Evolutionary conservation across 2,888 invertebrate genomes (phyloP).

Genomic region (Spodoptera exigua): DNA sequence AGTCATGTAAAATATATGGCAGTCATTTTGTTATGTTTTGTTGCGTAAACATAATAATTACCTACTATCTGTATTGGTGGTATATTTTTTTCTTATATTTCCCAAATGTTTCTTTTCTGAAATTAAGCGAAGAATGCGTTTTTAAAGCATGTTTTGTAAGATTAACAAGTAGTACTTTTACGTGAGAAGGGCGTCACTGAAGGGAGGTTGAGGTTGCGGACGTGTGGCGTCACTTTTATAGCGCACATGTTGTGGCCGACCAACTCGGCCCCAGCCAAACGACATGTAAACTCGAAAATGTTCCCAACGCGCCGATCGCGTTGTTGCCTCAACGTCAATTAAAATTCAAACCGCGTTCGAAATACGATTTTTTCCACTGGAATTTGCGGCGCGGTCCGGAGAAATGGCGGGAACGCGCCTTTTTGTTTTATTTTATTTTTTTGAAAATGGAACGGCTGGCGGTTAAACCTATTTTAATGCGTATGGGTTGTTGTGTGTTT

Average conservation of each 20-base stretch:
- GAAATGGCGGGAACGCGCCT: slow-evolving; percentile 87
- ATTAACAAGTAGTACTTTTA: slow-evolving; percentile 47
- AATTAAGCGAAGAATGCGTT: too few species aligned
- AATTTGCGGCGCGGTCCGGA: slow-evolving; percentile 86
- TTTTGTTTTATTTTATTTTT: slow-evolving; percentile 87
- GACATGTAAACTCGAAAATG: slow-evolving; percentile 82
- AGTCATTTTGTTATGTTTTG: slow-evolving; percentile 2
- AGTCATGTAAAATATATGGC: slow-evolving; percentile 16
- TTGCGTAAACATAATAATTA: neutral
- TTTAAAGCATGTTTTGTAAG: slow-evolving; percentile 19
- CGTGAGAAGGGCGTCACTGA: slow-evolving; percentile 28
- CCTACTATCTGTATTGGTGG: too few species aligned
- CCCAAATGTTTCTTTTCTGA: too few species aligned
- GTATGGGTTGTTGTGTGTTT: slow-evolving; percentile 87
- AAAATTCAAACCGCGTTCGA: slow-evolving; percentile 90
- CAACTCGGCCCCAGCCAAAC: slow-evolving; percentile 67
- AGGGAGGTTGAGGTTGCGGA: slow-evolving; percentile 62
- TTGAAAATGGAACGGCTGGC: slow-evolving; percentile 87
- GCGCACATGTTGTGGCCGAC: slow-evolving; percentile 75
- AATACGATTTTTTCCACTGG: slow-evolving; percentile 89
- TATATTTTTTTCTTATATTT: too few species aligned
- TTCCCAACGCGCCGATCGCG: slow-evolving; percentile 72
- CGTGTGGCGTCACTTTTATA: slow-evolving; percentile 77
- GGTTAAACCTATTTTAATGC: slow-evolving; percentile 89
- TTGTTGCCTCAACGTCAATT: slow-evolving; percentile 86